Percentiles rank a stretch among this genome's conserved stretches.
These are phyloP conservation scores for Cololabis saira DNA, from an alignment of 2,113 vertebrate genomes.

Conservation along the genomic window DNA sequence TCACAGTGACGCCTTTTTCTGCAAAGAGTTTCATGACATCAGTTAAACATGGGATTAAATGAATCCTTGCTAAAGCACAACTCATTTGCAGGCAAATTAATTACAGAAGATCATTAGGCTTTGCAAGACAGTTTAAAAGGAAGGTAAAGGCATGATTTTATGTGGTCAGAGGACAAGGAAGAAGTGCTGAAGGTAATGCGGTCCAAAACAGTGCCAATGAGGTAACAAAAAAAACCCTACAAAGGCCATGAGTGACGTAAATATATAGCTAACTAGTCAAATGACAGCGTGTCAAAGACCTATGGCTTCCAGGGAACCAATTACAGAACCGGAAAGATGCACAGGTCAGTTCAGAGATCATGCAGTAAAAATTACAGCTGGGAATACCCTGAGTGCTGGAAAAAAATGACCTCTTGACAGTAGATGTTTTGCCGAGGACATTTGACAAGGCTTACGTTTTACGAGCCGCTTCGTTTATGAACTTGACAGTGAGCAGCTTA, in stretches of 20 bases:
- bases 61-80: too few relatives aligned
- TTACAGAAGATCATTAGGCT: too few relatives aligned
- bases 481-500: neutral
- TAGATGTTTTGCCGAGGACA: neutral
- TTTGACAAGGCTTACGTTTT: neutral
- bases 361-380: slow-evolving; percentile 15
- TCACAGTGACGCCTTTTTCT: neutral
- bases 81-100: too few relatives aligned
- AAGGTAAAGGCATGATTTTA: too few relatives aligned
- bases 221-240: neutral
- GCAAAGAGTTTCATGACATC: neutral
- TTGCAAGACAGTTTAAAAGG: too few relatives aligned
- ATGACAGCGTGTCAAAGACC: slow-evolving; percentile 8
- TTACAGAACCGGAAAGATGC: neutral
- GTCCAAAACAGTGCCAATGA: slow-evolving; percentile 5
- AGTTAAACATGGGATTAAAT: neutral
- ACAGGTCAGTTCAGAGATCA: neutral
- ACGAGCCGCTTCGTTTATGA: neutral
- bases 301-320: neutral
- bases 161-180: too few relatives aligned
- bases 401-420: neutral
- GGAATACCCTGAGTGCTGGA: neutral
- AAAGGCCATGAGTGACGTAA: slow-evolving; percentile 8
- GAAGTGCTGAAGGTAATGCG: too few relatives aligned
- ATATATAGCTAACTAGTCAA: slow-evolving; percentile 6